These are phyloP conservation scores for Betta splendens DNA, from an alignment of 2,797 vertebrate species.

Conservation along the genomic window DNA sequence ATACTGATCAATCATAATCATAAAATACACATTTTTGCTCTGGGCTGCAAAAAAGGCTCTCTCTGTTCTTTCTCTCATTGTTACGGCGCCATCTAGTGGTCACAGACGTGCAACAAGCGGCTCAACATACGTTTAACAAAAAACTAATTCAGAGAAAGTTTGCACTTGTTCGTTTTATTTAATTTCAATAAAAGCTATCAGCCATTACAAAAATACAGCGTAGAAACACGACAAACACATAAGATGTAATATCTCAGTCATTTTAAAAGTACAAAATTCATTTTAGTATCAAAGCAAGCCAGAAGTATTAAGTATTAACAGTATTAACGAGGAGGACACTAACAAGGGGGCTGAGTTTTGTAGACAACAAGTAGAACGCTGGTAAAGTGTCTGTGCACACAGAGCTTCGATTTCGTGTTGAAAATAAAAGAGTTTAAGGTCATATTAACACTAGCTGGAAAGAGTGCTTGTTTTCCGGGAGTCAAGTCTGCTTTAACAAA, in stretches of 20 bases:
- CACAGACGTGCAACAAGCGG: neutral
- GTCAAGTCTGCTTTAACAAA: no score
- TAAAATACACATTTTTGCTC: no score
- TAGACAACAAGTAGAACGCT: neutral
- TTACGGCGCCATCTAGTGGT: constrained; percentile 70
- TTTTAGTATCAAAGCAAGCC: constrained; percentile 1
- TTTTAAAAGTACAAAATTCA: neutral
- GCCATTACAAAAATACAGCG: constrained; percentile 5
- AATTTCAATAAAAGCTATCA: neutral
- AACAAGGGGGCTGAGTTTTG: neutral
- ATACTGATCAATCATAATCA: no score
- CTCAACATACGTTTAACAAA: neutral
- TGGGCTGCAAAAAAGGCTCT: neutral
- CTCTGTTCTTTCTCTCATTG: neutral
- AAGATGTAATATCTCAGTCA: constrained; percentile 1
- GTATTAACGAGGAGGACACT: constrained; percentile 23
- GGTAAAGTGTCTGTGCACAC: constrained; percentile 4
- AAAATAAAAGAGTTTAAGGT: neutral
- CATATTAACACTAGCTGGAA: neutral
- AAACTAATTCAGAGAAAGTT: neutral
- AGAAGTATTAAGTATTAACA: neutral
- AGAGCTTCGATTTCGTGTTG: neutral
- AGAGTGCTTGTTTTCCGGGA: no score
- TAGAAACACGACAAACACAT: constrained; percentile 1
- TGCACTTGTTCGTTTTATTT: neutral